phyloP scores from a whole-genome alignment of 1,140 invertebrate genomes.

The Drosophila sucinea region DNA sequence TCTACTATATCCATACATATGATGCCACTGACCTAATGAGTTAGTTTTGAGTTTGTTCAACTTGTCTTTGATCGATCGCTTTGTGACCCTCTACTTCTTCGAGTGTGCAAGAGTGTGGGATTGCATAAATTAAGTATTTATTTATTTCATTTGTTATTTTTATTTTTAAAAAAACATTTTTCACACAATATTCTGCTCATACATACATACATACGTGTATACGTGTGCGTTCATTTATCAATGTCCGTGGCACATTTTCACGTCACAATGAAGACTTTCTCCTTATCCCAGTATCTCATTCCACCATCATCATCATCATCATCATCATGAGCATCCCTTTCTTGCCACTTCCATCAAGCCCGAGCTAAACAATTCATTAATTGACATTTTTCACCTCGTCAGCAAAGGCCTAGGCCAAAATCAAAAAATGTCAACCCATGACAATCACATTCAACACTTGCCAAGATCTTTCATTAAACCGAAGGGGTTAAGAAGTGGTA shows the following conservation, averaged over 20 bases:
- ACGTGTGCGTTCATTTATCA: conserved; percentile 9
- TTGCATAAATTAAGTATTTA: neutral
- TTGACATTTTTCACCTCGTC: conserved; percentile 25
- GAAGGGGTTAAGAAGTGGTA: conserved; percentile 14
- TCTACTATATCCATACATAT: conserved; percentile 3
- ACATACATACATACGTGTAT: neutral
- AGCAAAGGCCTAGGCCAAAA: conserved; percentile 7
- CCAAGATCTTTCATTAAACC: conserved; percentile 29
- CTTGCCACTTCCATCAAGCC: conserved; percentile 6
- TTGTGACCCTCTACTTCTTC: too few species aligned
- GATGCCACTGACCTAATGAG: conserved; percentile 77
- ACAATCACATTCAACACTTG: conserved; percentile 37
- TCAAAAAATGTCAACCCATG: conserved; percentile 28
- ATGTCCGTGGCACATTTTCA: conserved; percentile 7
- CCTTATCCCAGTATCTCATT: neutral
- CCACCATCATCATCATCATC: neutral
- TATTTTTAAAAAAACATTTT: conserved; percentile 2
- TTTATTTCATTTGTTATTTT: neutral
- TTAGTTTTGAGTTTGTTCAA: conserved; percentile 61
- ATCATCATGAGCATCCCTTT: neutral
- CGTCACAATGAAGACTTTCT: conserved; percentile 8
- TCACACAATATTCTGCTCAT: neutral
- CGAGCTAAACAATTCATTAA: conserved; percentile 33
- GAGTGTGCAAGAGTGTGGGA: neutral
- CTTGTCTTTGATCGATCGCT: neutral